Base-by-base conservation (phyloP, 92 coral and sea anemone genomes). In the Actinernus sp. region DNA sequence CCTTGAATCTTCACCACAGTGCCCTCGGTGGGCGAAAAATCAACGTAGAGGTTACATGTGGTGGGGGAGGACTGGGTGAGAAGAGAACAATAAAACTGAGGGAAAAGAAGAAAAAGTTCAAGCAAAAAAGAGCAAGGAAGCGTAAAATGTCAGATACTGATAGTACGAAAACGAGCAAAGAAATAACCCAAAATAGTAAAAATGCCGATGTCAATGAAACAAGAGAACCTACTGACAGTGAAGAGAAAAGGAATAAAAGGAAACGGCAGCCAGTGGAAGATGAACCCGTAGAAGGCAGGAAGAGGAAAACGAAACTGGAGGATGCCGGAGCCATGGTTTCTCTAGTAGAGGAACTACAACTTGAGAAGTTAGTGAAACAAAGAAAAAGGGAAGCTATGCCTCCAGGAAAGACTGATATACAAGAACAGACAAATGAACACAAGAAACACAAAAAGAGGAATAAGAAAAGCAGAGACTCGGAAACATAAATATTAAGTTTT, bases 21-120 rank as follows among this genome's bases (percentile, higher is more conserved):
- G 59, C 45, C 0, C 31, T 95, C 12, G 91, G 88, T 14, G 95
- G 94, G 17, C 76, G 99, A 65, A 92, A 88, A 54, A 91, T 95
- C 20, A 95, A 95, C 57, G 99, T 95, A 0, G 99, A 95, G 34
- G 73, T 95, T 12, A 95, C 99, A 0, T 95, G 99, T 50, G 99
- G 99, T n/a, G 99, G 99, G 0, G 99, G 99, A 2, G 99, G 99
- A 4, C 79, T 83, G 47, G 96, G 99, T 26, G 76, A 84, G 48
- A 63, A 91, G 29, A 77, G 99, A 23, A 51, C 28, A 32, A 81
- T 61, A 28, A 87, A 69, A 69, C 87, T 95, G 47, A 62, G 70
- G 60, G 73, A 86, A 55, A 85, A 92, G 32, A 83, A 86, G 49
- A 73, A 62, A 54, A 87, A 83, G 58, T 86, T 90, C 64, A 71